These are phyloP conservation scores for Armadillidium nasatum DNA, from an alignment of 1,140 invertebrate genomes.

Conservation along the genomic window DNA sequence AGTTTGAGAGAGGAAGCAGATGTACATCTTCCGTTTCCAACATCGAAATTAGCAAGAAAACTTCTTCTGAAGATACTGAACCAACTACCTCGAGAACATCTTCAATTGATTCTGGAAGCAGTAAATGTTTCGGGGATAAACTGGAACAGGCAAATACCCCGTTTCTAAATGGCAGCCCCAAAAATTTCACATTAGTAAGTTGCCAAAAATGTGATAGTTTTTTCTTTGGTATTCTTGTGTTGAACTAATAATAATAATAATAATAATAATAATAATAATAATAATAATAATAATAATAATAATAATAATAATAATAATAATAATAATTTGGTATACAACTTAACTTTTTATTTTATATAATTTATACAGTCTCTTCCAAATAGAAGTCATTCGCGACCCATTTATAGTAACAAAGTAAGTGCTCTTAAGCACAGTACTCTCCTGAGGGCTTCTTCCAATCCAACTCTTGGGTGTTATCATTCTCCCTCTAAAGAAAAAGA, in stretches of 20 bases:
- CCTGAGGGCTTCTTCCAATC: conserved; percentile 1
- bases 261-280: no score
- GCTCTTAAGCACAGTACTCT: neutral
- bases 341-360: neutral
- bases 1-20: neutral
- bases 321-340: neutral
- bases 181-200: no score
- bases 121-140: neutral
- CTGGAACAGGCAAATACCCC: no score
- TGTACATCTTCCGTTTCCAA: neutral
- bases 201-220: neutral
- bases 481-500: neutral
- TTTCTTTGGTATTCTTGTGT: no score
- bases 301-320: neutral
- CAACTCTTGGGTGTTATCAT: neutral
- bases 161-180: no score
- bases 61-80: neutral
- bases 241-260: no score
- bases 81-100: neutral
- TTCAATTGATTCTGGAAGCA: neutral
- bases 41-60: neutral
- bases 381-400: neutral
- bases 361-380: neutral
- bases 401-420: no score
- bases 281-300: neutral